phyloP scores from a whole-genome alignment of 2,888 invertebrate species.

The Osedax fenrisi region DNA sequence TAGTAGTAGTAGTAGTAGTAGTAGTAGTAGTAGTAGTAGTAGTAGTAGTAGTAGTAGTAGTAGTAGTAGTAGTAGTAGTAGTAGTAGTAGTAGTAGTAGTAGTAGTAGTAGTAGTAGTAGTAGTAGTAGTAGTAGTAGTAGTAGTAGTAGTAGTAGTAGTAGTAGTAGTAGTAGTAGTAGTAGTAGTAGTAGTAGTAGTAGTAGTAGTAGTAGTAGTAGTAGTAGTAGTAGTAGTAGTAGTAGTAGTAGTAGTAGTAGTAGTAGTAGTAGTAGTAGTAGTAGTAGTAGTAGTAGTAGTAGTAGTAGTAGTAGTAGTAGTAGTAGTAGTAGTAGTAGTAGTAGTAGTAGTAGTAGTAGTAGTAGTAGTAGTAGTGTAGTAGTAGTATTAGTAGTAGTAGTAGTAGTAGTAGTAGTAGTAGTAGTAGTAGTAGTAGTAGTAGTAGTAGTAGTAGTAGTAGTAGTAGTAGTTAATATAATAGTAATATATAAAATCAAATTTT shows the following conservation, averaged over 20 bases:
- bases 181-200: background rate
- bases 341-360: background rate
- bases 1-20: conserved; percentile 18
- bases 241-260: conserved; percentile 19
- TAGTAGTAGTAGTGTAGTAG: no score
- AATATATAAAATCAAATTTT: no score
- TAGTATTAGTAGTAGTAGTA: no score
- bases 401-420: conserved; percentile 19
- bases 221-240: conserved; percentile 17
- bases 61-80: conserved; percentile 19
- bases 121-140: background rate
- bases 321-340: background rate
- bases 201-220: conserved; percentile 9
- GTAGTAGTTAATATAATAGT: no score
- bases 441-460: background rate
- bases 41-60: conserved; percentile 24
- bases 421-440: background rate
- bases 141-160: conserved; percentile 10
- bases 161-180: background rate
- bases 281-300: no score
- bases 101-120: background rate
- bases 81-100: conserved; percentile 11
- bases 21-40: conserved; percentile 24
- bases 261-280: background rate
- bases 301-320: background rate